Evolutionary conservation across 2,113 vertebrate genomes (phyloP), one percentile per base, ranked within the genome.

Genomic region (Turnix velox): DNA sequence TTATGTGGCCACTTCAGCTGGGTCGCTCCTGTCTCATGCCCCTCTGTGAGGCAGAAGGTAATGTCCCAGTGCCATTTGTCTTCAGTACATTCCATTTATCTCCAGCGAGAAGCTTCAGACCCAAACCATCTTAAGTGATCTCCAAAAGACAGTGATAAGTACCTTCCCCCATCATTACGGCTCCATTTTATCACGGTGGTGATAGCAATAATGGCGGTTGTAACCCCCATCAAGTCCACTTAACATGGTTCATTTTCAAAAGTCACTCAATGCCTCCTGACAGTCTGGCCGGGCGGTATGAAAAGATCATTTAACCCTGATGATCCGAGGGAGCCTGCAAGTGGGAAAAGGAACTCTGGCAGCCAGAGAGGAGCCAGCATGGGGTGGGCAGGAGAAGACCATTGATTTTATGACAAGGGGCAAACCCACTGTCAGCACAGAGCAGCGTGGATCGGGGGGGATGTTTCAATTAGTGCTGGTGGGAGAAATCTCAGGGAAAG

Each of bases 391-490:
- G 59, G 68, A 51, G 37, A 71, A 91, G 90, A 90, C 84, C 97
- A 99, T 99, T 96, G 99, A 99, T 99, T 99, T 99, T 99, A 97
- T 99, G 98, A 99, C 98, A 98, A 98, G 98, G 98, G 97, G 97
- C 98, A 98, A 98, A 98, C 97, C 96, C 96, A 95, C 98, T 98
- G 97, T 98, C 98, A 99, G 98, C 95, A 22, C 33, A 12, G 97
- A 97, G 97, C 68, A 10, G 97, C 65, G 59, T 94, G 85, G 97
- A 97, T 91, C 48, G 79, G 96, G 96, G 96, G 97, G 97, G 98
- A 98, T 95, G 88, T 98, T 98, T 99, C 98, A 98, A 98, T 99
- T 98, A 98, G 97, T 31, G 35, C 90, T 63, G 74, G 91, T 5
- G 17, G 93, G 81, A 85, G 73, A 85, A 92, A 95, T 79, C 91